Conservation (phyloP, 1,140 invertebrate species). For the Berghia stephanieae region DNA sequence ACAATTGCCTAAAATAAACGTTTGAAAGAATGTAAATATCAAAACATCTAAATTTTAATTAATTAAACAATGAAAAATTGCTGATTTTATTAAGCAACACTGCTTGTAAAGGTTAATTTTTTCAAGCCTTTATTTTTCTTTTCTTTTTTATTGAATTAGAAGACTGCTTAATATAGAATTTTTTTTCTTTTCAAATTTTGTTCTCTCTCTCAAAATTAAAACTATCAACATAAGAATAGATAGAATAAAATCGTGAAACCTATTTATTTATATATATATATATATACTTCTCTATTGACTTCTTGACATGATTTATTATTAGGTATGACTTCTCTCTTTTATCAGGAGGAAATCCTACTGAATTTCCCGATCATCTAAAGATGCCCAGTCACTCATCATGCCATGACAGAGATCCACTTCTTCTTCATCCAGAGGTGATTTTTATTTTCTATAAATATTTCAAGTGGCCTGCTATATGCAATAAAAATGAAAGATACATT, state of each 20-base stretch:
- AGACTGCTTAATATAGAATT: too few species aligned
- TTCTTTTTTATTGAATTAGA: neutral
- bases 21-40: too few species aligned
- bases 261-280: too few species aligned
- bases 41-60: neutral
- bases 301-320: neutral
- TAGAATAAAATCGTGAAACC: too few species aligned
- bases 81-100: too few species aligned
- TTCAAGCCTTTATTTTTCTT: neutral
- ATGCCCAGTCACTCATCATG: constrained; percentile 55
- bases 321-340: neutral
- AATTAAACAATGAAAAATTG: neutral
- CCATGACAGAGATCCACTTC: constrained; percentile 55
- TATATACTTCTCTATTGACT: too few species aligned
- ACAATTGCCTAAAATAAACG: too few species aligned
- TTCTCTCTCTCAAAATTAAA: too few species aligned
- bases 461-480: too few species aligned
- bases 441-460: neutral
- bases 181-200: too few species aligned
- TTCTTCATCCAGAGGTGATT: constrained; percentile 57
- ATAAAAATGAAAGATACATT: neutral
- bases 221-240: too few species aligned
- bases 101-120: neutral
- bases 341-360: constrained; percentile 51
- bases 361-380: constrained; percentile 29